These are phyloP conservation scores for Taxidea taxus DNA, from an alignment of 2,113 vertebrate species.

Conservation along the genomic window DNA sequence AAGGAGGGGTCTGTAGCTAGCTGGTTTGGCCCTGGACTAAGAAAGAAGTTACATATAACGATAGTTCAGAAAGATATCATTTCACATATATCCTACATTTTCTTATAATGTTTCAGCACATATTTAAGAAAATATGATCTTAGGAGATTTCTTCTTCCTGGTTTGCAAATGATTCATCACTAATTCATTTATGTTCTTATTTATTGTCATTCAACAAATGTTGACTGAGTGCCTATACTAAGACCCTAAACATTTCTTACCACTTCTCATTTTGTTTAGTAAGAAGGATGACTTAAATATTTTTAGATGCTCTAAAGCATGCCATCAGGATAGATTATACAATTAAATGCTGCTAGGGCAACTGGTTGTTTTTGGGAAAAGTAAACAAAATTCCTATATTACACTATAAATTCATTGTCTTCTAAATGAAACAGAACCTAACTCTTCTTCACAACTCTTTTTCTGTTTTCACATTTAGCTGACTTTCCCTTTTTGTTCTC, in stretches of 20 bases:
- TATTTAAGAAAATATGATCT: not conserved
- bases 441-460: not conserved
- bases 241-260: not conserved
- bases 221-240: not conserved
- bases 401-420: not conserved
- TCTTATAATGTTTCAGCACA: not conserved
- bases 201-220: not conserved
- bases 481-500: not conserved
- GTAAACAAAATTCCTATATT: not conserved
- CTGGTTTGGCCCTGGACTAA: not conserved
- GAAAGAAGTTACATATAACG: not conserved
- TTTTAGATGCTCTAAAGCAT: not conserved
- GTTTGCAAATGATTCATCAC: not conserved
- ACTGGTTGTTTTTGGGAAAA: not conserved
- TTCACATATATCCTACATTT: not conserved
- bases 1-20: not conserved
- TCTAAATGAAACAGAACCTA: not conserved
- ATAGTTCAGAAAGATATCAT: not conserved
- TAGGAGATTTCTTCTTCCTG: not conserved
- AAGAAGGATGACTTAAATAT: not conserved
- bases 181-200: not conserved
- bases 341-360: not conserved
- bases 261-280: not conserved
- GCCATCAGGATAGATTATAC: not conserved
- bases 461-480: not conserved